Evolutionary conservation across 2,888 invertebrate species (phyloP).

Genomic region (Ditylenchus weischeri): DNA sequence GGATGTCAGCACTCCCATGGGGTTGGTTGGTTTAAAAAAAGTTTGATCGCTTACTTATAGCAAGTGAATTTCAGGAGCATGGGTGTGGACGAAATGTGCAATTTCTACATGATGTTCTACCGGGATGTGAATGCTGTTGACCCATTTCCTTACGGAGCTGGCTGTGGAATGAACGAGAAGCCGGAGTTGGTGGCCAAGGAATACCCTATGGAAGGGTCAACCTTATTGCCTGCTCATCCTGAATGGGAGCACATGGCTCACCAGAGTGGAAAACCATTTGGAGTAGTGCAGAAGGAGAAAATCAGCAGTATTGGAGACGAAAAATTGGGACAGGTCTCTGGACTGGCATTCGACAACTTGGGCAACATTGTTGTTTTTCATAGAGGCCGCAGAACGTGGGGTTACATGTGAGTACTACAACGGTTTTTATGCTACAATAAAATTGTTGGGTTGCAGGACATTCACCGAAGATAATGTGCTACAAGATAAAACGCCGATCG

Average conservation of each 20-base stretch:
- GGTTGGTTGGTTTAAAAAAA: too few species aligned
- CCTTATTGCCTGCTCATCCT: conserved; percentile 63
- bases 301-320: conserved; percentile 39
- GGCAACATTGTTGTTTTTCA: conserved; percentile 82
- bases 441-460: conserved; percentile 38
- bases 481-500: conserved; percentile 45
- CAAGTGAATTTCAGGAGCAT: conserved; percentile 58
- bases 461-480: conserved; percentile 50
- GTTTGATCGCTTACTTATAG: too few species aligned
- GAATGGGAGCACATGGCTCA: conserved; percentile 61
- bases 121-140: conserved; percentile 57
- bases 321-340: conserved; percentile 72
- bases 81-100: conserved; percentile 64
- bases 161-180: conserved; percentile 37
- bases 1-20: conserved; percentile 60
- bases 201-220: conserved; percentile 49
- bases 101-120: conserved; percentile 64
- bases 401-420: conserved; percentile 57
- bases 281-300: conserved; percentile 47
- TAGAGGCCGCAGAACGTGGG: conserved; percentile 76
- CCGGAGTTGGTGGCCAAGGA: conserved; percentile 27
- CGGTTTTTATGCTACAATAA: not conserved
- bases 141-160: conserved; percentile 55
- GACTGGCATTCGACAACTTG: conserved; percentile 72
- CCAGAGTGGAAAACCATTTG: conserved; percentile 50